phyloP scores from a whole-genome alignment of 2,113 vertebrate genomes.

The Lynx canadensis region DNA sequence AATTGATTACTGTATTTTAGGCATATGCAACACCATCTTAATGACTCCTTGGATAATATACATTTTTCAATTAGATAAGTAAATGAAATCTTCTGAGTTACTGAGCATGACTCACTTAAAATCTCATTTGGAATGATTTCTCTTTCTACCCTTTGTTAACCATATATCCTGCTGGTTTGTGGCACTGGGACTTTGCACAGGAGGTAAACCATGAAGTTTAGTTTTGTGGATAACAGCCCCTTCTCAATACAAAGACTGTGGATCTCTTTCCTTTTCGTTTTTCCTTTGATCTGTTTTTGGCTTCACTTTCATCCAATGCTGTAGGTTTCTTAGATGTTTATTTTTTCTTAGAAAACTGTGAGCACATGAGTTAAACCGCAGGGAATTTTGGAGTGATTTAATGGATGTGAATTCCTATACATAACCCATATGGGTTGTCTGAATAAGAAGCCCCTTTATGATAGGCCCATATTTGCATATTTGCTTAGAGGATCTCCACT shows the following conservation, averaged over 20 bases:
- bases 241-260: not conserved
- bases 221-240: not conserved
- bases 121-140: slow-evolving; percentile 66
- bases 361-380: not conserved
- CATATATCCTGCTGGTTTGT: slow-evolving; percentile 7
- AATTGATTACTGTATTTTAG: slow-evolving; percentile 68
- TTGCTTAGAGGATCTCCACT: not conserved
- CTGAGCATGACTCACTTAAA: slow-evolving; percentile 70
- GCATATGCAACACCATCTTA: slow-evolving; percentile 44
- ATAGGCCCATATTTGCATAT: slow-evolving; percentile 9
- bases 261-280: not conserved
- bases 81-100: slow-evolving; percentile 65
- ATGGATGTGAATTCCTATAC: not conserved
- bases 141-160: slow-evolving; percentile 46
- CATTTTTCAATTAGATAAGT: slow-evolving; percentile 71
- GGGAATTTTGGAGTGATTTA: slow-evolving; percentile 21
- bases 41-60: slow-evolving; percentile 67
- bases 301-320: slow-evolving; percentile 30
- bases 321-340: not conserved
- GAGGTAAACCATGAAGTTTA: not conserved
- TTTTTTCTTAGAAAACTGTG: not conserved
- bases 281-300: slow-evolving; percentile 45
- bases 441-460: not conserved
- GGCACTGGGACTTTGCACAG: not conserved
- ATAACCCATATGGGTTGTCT: not conserved